These are phyloP conservation scores for Erebia epiphron DNA, from an alignment of 2,888 invertebrate genomes.

Conservation along the genomic window DNA sequence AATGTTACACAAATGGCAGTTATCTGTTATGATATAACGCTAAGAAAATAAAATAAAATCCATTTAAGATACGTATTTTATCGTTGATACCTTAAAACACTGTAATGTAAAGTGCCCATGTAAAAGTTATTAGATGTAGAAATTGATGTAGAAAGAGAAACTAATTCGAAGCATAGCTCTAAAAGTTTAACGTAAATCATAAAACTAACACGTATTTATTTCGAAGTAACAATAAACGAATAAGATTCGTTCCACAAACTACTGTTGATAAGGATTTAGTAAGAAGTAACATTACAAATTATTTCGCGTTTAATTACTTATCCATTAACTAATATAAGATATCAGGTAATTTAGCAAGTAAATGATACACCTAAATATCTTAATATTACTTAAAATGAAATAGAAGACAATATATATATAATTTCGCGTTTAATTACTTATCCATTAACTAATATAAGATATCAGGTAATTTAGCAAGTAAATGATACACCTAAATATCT, in stretches of 20 bases:
- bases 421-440: too few relatives aligned
- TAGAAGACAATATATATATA: constrained; percentile 14
- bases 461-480: constrained; percentile 24
- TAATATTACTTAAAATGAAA: not conserved
- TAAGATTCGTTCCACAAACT: not conserved
- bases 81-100: not conserved
- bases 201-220: not conserved
- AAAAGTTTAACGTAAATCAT: too few relatives aligned
- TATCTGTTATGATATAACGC: constrained; percentile 12
- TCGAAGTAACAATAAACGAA: not conserved
- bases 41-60: constrained; percentile 4
- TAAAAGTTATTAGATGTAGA: too few relatives aligned
- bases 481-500: constrained; percentile 3
- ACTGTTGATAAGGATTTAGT: not conserved
- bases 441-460: too few relatives aligned
- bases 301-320: not conserved
- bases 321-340: constrained; percentile 1
- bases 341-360: constrained; percentile 24
- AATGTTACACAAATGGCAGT: constrained; percentile 20
- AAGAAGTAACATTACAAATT: not conserved
- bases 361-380: constrained; percentile 3
- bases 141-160: too few relatives aligned
- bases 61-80: constrained; percentile 3
- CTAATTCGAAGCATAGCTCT: too few relatives aligned
- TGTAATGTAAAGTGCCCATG: not conserved